Percentiles rank a stretch among this genome's conserved stretches.
Conservation (phyloP, 1,140 invertebrate genomes). For the Bombus fervidus region DNA sequence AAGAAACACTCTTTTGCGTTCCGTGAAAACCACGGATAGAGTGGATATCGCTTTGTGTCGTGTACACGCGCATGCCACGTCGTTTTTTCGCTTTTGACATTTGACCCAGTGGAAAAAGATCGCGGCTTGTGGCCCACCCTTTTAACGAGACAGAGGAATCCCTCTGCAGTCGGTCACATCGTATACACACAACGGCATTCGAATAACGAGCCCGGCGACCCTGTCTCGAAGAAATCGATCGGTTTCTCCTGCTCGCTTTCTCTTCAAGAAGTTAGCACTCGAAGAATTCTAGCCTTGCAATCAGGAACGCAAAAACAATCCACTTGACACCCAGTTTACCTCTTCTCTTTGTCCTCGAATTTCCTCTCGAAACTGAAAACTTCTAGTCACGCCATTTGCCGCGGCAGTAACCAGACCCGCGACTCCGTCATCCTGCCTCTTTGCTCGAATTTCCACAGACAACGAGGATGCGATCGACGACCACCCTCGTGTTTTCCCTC, state of each 20-base stretch:
- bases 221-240: background rate
- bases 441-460: conserved; percentile 6
- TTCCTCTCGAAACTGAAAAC: conserved; percentile 25
- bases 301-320: background rate
- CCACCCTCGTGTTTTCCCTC: background rate
- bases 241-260: background rate
- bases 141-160: background rate
- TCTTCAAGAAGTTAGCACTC: background rate
- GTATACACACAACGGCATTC: background rate
- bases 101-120: conserved; percentile 13
- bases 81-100: background rate
- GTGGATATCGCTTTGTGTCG: conserved; percentile 14
- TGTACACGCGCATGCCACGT: background rate
- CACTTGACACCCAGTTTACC: conserved; percentile 11
- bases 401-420: conserved; percentile 1
- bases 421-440: background rate
- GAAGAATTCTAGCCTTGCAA: background rate
- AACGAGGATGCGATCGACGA: background rate
- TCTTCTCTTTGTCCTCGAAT: conserved; percentile 7
- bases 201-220: background rate
- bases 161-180: background rate
- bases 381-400: background rate
- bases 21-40: conserved; percentile 6
- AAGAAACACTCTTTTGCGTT: background rate
- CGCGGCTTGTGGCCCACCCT: background rate